Evolutionary conservation across 2,113 vertebrate species (phyloP), one percentile per base, ranked within the genome.

Genomic region (Clarias magur): DNA sequence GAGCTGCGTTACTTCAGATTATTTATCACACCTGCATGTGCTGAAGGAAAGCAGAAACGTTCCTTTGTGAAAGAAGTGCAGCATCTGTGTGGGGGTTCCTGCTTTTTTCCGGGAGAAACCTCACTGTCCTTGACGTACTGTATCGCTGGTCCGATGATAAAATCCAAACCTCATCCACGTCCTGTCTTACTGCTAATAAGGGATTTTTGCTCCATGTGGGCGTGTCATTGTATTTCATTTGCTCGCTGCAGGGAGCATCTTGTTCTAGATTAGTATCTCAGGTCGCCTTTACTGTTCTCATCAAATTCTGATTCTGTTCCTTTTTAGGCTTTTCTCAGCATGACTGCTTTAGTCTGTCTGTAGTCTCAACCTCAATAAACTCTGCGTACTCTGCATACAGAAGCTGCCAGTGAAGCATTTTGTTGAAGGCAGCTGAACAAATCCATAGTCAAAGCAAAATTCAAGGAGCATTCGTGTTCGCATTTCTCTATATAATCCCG

Each of bases 1-100:
- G 42, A 57, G 54, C 68, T 80, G 57, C 56, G 60, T 80, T 83
- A 84, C 60, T 86, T 76, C 88, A 59, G 76, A 80, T 89, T 80
- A 86, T 85, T 56, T 79, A 88, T 79, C 11, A 67, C 38, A 80
- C 80, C 30, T 79, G 72, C 83, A 7, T 48, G 48, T 48, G 48
- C 48, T 48, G 48, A 78, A 68, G 48, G 17, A 15, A 53, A 23
- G 57, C 6, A 56, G 30, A 56, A 34, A 86, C 3, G 30, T 62
- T 65, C 54, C 48, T 23, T 65, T 79, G 54, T 67, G 27, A 80
- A 65, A 27, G 17, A 34, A 17, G 56, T 75, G 54, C 65, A 73
- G 3, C 23, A 0, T 53, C 25, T 13, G 23, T 53, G 73, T 25
- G 25, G 21, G 0, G 4, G 73, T 72, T 72, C 68, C 68, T 72